phyloP scores from a whole-genome alignment of 2,797 vertebrate species.

The Lithobates pipiens region DNA sequence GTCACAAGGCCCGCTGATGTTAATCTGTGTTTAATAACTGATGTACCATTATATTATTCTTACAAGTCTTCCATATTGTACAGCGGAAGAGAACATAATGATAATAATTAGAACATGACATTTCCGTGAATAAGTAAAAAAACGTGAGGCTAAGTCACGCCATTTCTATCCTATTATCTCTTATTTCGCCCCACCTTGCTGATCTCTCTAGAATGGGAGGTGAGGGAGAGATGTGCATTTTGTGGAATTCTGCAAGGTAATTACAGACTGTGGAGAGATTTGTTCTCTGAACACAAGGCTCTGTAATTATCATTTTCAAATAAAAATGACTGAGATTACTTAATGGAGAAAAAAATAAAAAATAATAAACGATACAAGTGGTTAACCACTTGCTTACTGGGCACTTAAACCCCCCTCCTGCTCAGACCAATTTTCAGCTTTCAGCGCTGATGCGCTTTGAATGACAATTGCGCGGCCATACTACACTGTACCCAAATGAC shows the following conservation, averaged over 20 bases:
- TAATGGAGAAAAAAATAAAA: background rate
- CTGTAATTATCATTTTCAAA: background rate
- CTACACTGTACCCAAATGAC: too few relatives aligned
- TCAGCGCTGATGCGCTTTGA: too few relatives aligned
- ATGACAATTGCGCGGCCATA: too few relatives aligned
- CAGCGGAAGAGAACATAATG: conserved; percentile 25
- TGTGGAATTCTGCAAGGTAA: background rate
- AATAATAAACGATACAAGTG: background rate
- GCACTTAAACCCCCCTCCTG: too few relatives aligned
- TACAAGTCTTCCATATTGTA: conserved; percentile 1
- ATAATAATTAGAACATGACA: conserved; percentile 45
- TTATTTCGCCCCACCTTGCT: conserved; percentile 1
- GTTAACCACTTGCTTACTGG: too few relatives aligned
- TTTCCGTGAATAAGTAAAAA: background rate
- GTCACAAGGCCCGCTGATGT: background rate
- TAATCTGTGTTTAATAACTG: background rate
- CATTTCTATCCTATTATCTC: conserved; percentile 10
- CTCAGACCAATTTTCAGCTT: too few relatives aligned
- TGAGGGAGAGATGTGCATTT: background rate
- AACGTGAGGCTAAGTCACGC: background rate
- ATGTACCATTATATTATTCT: background rate
- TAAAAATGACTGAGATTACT: background rate
- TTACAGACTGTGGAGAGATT: conserved; percentile 1
- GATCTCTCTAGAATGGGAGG: background rate
- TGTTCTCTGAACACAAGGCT: background rate